phyloP scores from a whole-genome alignment of 92 coral and sea anemone genomes.

The Porites divaricata region DNA sequence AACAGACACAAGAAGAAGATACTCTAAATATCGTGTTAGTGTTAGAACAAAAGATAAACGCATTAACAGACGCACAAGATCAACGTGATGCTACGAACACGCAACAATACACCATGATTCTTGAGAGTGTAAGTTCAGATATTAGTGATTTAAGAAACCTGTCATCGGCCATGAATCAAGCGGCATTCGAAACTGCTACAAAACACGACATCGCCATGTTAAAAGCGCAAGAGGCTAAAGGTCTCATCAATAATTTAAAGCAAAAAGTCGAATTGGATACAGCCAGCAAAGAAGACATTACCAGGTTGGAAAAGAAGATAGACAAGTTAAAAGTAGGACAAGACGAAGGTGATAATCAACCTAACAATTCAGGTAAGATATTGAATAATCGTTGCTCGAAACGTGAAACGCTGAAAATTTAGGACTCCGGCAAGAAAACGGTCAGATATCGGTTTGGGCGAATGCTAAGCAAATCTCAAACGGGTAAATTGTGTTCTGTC shows the following conservation, averaged over 20 bases:
- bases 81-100: background rate
- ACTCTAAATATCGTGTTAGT: background rate
- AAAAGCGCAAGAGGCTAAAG: no score
- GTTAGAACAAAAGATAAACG: background rate
- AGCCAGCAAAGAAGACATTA: conserved; percentile 10
- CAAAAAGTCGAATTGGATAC: background rate
- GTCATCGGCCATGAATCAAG: no score
- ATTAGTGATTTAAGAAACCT: no score
- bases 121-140: background rate
- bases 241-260: no score
- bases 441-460: no score
- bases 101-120: no score
- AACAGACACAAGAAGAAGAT: background rate
- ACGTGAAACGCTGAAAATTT: background rate
- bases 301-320: background rate
- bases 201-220: background rate
- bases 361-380: background rate
- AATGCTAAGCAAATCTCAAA: no score
- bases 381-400: background rate
- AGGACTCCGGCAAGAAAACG: no score
- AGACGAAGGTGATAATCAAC: background rate
- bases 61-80: background rate
- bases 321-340: background rate
- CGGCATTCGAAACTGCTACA: no score
- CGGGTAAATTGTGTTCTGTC: no score